phyloP scores from a whole-genome alignment of 2,113 vertebrate genomes.

The Pterocles orientalis region DNA sequence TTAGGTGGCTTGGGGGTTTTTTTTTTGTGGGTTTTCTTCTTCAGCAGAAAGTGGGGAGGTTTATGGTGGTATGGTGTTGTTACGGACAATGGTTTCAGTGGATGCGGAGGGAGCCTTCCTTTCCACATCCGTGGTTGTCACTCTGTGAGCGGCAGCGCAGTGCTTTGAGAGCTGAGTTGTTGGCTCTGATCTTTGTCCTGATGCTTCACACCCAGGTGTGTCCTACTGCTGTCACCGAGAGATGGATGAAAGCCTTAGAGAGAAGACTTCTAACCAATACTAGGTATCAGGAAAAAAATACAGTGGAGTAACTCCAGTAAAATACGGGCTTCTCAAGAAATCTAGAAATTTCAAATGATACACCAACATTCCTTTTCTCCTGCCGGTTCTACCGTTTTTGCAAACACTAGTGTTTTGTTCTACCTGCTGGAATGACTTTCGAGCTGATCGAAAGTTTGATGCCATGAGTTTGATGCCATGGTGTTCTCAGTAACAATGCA shows the following conservation, averaged over 20 bases:
- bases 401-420: not conserved
- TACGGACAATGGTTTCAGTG: not conserved
- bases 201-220: not conserved
- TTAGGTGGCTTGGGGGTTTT: too few relatives aligned
- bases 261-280: not conserved
- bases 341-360: not conserved
- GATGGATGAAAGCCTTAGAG: not conserved
- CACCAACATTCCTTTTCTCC: not conserved
- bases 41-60: not conserved
- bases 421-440: not conserved
- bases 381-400: not conserved
- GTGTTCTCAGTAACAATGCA: not conserved
- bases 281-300: not conserved
- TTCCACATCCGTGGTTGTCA: not conserved
- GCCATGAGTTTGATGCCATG: not conserved
- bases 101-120: not conserved
- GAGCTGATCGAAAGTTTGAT: not conserved
- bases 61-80: not conserved
- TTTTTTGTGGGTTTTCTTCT: not conserved
- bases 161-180: not conserved
- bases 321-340: not conserved
- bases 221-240: not conserved
- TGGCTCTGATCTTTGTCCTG: not conserved
- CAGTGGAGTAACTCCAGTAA: not conserved
- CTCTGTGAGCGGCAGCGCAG: not conserved